These are phyloP conservation scores for Ancistrus triradiatus DNA, from an alignment of 2,113 vertebrate species.

Conservation along the genomic window DNA sequence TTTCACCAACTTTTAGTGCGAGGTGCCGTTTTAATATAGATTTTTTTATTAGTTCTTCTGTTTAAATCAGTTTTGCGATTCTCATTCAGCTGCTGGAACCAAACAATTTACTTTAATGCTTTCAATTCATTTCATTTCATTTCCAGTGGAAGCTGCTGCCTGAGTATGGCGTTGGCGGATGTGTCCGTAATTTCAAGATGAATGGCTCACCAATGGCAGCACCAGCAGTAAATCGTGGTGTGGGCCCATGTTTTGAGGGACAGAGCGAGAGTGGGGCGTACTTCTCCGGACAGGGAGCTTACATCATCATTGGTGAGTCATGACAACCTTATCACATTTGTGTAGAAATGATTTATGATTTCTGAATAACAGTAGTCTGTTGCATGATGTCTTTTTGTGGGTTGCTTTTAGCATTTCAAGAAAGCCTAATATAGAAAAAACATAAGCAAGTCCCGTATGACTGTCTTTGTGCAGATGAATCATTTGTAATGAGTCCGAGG, in stretches of 20 bases:
- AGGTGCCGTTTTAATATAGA: too few species aligned
- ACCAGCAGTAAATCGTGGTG: slow-evolving; percentile 64
- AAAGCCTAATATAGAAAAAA: too few species aligned
- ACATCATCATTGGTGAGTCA: slow-evolving; percentile 75
- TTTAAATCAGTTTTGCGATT: too few species aligned
- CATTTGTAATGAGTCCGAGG: slow-evolving; percentile 66
- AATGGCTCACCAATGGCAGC: slow-evolving; percentile 66
- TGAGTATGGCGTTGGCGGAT: slow-evolving; percentile 78
- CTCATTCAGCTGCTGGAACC: background rate
- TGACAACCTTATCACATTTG: background rate
- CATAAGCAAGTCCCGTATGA: too few species aligned
- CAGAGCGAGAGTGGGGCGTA: slow-evolving; percentile 76
- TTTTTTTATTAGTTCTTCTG: background rate
- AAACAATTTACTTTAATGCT: background rate
- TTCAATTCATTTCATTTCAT: background rate
- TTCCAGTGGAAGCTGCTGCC: slow-evolving; percentile 74
- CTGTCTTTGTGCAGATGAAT: slow-evolving; percentile 64
- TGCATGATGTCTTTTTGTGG: too few species aligned
- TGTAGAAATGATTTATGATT: too few species aligned
- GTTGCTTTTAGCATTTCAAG: too few species aligned
- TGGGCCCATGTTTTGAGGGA: slow-evolving; percentile 77
- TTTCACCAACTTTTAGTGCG: too few species aligned
- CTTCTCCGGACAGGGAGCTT: slow-evolving; percentile 80
- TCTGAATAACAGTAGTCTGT: too few species aligned
- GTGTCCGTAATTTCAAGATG: slow-evolving; percentile 81